Evolutionary conservation across 2,888 invertebrate species (phyloP).

Genomic region (Eucriotettix oculatus): DNA sequence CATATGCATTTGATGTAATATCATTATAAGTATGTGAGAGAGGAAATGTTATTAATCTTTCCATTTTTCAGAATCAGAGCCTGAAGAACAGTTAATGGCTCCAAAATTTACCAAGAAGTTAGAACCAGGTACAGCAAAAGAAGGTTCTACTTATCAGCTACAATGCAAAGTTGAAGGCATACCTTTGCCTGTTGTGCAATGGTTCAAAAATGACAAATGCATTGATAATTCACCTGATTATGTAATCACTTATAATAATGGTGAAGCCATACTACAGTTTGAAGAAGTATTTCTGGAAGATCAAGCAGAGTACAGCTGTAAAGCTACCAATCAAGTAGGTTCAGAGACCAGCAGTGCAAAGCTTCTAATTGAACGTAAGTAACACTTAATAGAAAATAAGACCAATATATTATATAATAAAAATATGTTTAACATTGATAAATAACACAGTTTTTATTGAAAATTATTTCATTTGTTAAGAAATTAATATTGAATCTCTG

Average conservation of each 20-base stretch:
- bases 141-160: slow-evolving; percentile 46
- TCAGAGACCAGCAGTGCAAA: slow-evolving; percentile 44
- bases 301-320: slow-evolving; percentile 51
- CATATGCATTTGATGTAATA: background rate
- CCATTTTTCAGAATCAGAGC: slow-evolving; percentile 34
- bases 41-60: background rate
- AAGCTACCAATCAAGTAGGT: slow-evolving; percentile 49
- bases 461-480: background rate
- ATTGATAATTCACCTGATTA: slow-evolving; percentile 58
- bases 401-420: background rate
- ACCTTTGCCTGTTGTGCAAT: slow-evolving; percentile 63
- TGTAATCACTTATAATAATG: slow-evolving; percentile 64
- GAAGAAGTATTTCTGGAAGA: slow-evolving; percentile 50
- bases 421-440: background rate
- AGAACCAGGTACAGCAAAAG: slow-evolving; percentile 40
- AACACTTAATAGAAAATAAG: background rate
- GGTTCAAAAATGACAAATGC: slow-evolving; percentile 54
- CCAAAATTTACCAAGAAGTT: slow-evolving; percentile 50
- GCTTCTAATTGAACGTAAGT: slow-evolving; percentile 50
- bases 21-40: background rate
- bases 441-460: background rate
- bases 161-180: slow-evolving; percentile 53
- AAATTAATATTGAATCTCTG: background rate
- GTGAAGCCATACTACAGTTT: slow-evolving; percentile 55
- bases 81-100: slow-evolving; percentile 41